A percentile compares a stretch with the other conserved stretches of the same genome.
phyloP scores from a whole-genome alignment of 1,140 invertebrate species.

The Magallana gigas region DNA sequence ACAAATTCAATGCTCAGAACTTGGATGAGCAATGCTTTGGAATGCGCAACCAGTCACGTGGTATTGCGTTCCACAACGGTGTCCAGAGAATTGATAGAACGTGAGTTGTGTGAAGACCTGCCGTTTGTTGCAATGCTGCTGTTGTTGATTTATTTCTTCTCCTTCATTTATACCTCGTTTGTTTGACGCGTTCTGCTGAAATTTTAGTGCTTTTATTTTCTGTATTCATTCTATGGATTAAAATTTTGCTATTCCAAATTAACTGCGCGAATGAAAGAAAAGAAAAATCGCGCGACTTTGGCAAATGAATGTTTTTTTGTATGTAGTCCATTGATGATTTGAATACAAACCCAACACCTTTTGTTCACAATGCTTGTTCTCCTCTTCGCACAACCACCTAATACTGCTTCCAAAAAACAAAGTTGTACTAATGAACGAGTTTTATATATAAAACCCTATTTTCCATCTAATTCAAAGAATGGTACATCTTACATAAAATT shows the following conservation, averaged over 20 bases:
- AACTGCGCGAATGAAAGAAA: too few species aligned
- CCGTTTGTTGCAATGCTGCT: slow-evolving; percentile 18
- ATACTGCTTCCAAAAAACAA: too few species aligned
- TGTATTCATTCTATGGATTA: not conserved
- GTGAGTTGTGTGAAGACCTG: slow-evolving; percentile 77
- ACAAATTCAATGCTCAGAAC: slow-evolving; percentile 92
- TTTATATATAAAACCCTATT: too few species aligned
- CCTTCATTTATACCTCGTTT: not conserved
- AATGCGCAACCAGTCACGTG: slow-evolving; percentile 91
- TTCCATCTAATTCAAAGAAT: too few species aligned
- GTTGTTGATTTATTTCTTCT: not conserved
- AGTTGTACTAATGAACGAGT: too few species aligned
- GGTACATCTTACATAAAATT: too few species aligned
- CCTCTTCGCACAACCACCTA: too few species aligned
- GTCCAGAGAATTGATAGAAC: slow-evolving; percentile 94
- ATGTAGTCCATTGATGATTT: too few species aligned
- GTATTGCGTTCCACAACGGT: slow-evolving; percentile 93
- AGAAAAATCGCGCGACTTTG: too few species aligned
- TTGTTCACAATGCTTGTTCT: too few species aligned
- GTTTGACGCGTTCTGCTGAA: not conserved
- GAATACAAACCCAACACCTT: too few species aligned
- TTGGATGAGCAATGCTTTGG: slow-evolving; percentile 90
- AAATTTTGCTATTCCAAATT: not conserved
- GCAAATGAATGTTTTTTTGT: too few species aligned
- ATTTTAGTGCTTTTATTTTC: not conserved